Evolutionary conservation across 2,797 vertebrate genomes (phyloP), one percentile per base, ranked within the genome.

Genomic region (Heterohyrax brucei): DNA sequence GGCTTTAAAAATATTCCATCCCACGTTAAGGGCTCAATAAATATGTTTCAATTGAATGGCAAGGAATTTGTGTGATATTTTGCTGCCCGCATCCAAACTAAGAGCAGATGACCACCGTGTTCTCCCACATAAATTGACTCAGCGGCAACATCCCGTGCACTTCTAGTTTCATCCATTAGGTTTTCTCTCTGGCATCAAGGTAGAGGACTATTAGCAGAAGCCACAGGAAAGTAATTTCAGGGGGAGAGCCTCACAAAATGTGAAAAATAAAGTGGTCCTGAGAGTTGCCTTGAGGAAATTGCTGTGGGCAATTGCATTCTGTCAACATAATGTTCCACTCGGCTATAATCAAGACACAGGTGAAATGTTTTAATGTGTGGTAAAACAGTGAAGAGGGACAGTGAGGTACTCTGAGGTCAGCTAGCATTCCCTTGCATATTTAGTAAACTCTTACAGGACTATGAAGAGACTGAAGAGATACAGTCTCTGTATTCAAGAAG

Each of bases 181-280:
- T 64, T 95, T 75, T 81, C 91, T 77, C 50, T 95, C 44, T 85
- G 73, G 77, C 82, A 92, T 97, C 93, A 86, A 89, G 93, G 50
- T 97, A 93, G 95, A 95, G 33, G 77, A 94, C 96, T 94, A 97
- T 98, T 97, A 98, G 95, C 77, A 95, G 95, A 97, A 97, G 93
- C 84, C 95, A 97, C 78, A 96, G 97, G 97, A 98, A 98, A 98
- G 96, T 91, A 96, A 98, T 97, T 98, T 98, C 96, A 96, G 78
- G 73, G 91, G 7, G 95, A 97, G 97, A 96, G 85, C 70, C 92
- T 97, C 97, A 96, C 97, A 98, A 98, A 98, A 97, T 90, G 96
- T 98, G 97, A 97, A 97, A 98, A 98, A 97, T 98, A 98, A 98
- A 98, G 96, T 87, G 86, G 76, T 96, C 89, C 88, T 97, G 94